Conservation (phyloP, 2,113 vertebrate genomes). For the Sinocyclocheilus rhinocerous region DNA sequence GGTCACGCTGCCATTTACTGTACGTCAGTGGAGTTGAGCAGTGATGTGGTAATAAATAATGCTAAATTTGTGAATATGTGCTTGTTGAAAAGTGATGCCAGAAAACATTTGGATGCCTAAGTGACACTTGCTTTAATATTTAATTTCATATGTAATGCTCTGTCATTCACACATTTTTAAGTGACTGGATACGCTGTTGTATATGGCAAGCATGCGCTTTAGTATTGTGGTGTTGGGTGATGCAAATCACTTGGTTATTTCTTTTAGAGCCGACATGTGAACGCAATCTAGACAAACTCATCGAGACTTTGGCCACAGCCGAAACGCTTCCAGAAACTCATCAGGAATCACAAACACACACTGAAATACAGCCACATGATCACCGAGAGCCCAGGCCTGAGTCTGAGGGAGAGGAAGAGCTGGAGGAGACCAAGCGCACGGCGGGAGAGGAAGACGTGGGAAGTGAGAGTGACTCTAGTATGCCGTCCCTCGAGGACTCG, state of each 20-base stretch:
- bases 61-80: background rate
- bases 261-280: conserved; percentile 74
- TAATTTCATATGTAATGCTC: background rate
- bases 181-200: background rate
- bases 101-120: no score
- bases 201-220: no score
- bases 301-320: conserved; percentile 77
- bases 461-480: conserved; percentile 46
- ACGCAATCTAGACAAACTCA: conserved; percentile 82
- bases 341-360: conserved; percentile 8
- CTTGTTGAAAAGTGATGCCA: background rate
- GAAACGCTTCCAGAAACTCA: conserved; percentile 41
- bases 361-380: conserved; percentile 7
- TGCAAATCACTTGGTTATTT: conserved; percentile 46
- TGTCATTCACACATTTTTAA: background rate
- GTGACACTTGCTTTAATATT: background rate
- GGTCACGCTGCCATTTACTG: background rate
- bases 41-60: background rate
- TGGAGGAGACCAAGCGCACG: conserved; percentile 35
- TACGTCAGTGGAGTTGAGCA: background rate
- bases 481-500: conserved; percentile 61
- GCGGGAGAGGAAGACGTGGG: background rate
- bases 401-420: conserved; percentile 47
- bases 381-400: background rate
- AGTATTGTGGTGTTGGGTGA: background rate